Evolutionary conservation across 2,113 vertebrate species (phyloP), one percentile per base, ranked within the genome.

Genomic region (Larimichthys polyactis): DNA sequence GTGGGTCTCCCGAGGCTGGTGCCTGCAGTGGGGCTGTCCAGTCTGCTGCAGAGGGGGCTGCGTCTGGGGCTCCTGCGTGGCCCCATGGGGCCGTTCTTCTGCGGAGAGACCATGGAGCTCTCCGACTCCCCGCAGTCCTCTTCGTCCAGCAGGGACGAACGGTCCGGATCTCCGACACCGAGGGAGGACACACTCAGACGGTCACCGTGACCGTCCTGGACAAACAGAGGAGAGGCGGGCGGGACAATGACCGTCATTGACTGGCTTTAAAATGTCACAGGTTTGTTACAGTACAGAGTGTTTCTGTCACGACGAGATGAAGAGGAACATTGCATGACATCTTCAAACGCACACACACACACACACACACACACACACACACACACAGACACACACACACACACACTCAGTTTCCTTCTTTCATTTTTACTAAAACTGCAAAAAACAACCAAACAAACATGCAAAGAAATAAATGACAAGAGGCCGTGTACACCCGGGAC

Each of bases 161-260:
- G 94, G 89, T 99, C 98, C 27, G 96, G 96, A 78, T 98, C 97
- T 24, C 95, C 94, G 44, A 95, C 93, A 78, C 96, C 96, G 82
- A 96, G 91, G 40, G 97, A 98, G 65, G 97, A 97, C 84, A 97
- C 93, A 58, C 97, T 98, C 83, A 96, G 90, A 80, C 92, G 93
- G 87, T 99, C 97, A 74, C 96, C 96, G 93, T 96, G 96, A 86
- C 94, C 94, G 85, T 98, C 97, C 98, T 99, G 92, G 44, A 77
- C 72, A 93, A 67, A 90, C 74, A 32, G 91, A 93, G 73, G 86
- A 71, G 66, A 90, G 91, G 0, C 17, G 3, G 5, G 3, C 2
- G 10, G 19, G n/a, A 71, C 12, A 57, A n/a, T 20, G 17, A 36
- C 22, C 7, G 0, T 46, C 57, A 24, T 6, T 14, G 64, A 51